A percentile compares a stretch with the other conserved stretches of the same genome.
Evolutionary conservation across 1,140 invertebrate species (phyloP).

Genomic region (Carposina sasakii): DNA sequence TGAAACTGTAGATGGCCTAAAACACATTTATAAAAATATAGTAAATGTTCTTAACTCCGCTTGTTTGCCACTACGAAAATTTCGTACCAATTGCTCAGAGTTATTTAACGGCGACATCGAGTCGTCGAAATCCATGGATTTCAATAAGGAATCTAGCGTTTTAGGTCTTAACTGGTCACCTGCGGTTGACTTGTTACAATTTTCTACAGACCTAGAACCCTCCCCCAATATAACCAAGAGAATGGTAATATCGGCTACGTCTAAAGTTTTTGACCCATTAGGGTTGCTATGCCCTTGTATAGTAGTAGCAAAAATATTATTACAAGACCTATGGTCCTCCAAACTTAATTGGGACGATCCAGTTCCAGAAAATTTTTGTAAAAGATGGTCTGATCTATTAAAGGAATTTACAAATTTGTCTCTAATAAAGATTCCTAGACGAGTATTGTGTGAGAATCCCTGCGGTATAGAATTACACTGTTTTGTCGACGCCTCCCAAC

Average conservation of each 20-base stretch:
- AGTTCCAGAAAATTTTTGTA: constrained; percentile 1
- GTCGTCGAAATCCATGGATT: neutral
- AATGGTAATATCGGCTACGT: constrained; percentile 12
- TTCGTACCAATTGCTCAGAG: constrained; percentile 14
- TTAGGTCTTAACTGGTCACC: constrained; percentile 4
- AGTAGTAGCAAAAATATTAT: constrained; percentile 18
- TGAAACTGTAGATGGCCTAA: neutral
- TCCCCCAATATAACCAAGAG: constrained; percentile 17
- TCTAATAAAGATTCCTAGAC: constrained; percentile 3
- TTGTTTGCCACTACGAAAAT: constrained; percentile 14
- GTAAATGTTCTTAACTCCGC: constrained; percentile 4
- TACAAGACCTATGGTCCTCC: constrained; percentile 16
- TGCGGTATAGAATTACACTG: no score
- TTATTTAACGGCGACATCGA: neutral
- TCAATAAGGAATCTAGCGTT: neutral
- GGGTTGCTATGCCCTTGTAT: constrained; percentile 9
- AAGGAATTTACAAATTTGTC: constrained; percentile 1
- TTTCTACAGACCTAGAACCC: constrained; percentile 5
- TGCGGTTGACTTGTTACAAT: neutral
- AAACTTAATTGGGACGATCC: constrained; percentile 20
- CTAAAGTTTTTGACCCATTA: constrained; percentile 19
- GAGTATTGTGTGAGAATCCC: no score
- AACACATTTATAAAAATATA: constrained; percentile 3
- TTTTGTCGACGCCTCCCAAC: neutral
- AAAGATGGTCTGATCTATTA: neutral